Evolutionary conservation across 2,113 vertebrate genomes (phyloP), one percentile per base, ranked within the genome.

Genomic region (Micromys minutus): DNA sequence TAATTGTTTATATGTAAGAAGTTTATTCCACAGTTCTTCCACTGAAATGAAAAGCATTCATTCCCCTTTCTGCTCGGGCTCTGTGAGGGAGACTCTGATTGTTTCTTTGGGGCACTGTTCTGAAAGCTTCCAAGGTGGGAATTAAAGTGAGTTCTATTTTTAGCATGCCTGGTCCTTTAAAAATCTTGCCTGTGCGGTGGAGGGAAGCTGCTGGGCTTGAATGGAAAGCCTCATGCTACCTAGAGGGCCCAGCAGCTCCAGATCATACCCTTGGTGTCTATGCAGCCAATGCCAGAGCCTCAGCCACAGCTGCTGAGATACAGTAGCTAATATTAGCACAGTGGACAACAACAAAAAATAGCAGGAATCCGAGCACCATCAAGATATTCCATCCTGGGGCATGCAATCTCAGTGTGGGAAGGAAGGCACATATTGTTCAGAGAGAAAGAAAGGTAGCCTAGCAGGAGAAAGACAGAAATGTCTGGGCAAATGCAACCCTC

Each of bases 101-200:
- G 86, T 61, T 92, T 89, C 81, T 94, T 95, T 55, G 36, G 85
- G 91, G 55, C 84, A 76, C 59, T 83, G 69, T 89, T 65, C 84
- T 79, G 34, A 96, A 92, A 77, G 80, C 80, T 86, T 52, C 92
- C 81, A 55, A 74, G 93, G 85, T 92, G 81, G 67, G 52, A 90
- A 86, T 0, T 36, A 69, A 45, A 85, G 13, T 17, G 47, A 80
- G 91, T 55, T 42, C 96, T 97, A 96, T 45, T 57, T 86, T 97
- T 95, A 93, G 45, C 7, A 0, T 63, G 42, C 11, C 1, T 21
- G 36, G 84, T 86, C 87, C 47, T 96, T 93, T 71, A 92, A 55
- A 87, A 96, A 77, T 75, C 94, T 79, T 26, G 39, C 19, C 34
- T 74, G 69, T 42, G 2, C 45, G n/a, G 87, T 39, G 2, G 89